These are phyloP conservation scores for Neoitamus cyanurus DNA, from an alignment of 2,888 invertebrate species.

Conservation along the genomic window DNA sequence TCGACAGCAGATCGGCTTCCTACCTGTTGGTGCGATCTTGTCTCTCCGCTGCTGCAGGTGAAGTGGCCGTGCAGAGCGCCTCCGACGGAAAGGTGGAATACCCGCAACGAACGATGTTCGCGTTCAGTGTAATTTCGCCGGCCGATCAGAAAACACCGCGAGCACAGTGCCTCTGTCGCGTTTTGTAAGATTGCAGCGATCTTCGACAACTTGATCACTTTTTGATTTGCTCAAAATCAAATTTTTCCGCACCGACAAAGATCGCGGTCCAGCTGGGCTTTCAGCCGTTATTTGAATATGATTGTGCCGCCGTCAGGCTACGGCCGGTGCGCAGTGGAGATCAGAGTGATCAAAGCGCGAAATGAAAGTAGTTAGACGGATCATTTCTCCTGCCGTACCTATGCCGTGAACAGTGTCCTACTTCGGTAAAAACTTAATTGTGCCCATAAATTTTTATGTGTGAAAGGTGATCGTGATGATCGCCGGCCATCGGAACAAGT, in stretches of 20 bases:
- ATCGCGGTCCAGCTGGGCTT: neutral
- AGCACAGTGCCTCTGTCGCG: neutral
- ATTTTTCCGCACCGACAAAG: neutral
- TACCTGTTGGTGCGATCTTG: neutral
- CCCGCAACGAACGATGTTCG: neutral
- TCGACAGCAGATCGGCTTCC: neutral
- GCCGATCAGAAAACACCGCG: slow-evolving; percentile 4
- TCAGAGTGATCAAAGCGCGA: neutral
- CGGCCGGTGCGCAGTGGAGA: neutral
- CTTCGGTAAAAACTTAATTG: slow-evolving; percentile 40
- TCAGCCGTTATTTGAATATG: neutral
- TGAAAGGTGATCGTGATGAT: slow-evolving; percentile 42
- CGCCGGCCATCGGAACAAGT: neutral
- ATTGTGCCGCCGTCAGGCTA: neutral
- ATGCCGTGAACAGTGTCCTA: slow-evolving; percentile 22
- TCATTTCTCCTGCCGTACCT: slow-evolving; percentile 33
- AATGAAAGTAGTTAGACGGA: slow-evolving; percentile 38
- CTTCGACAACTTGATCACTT: neutral
- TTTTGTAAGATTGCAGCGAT: neutral
- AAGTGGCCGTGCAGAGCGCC: slow-evolving; percentile 1
- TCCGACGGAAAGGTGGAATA: neutral
- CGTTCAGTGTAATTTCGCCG: slow-evolving; percentile 30
- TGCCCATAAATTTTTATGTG: slow-evolving; percentile 42
- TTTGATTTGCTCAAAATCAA: neutral
- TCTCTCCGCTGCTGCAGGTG: neutral